Conservation (phyloP, 1,140 invertebrate species). For the Caenorhabditis briggsae region DNA sequence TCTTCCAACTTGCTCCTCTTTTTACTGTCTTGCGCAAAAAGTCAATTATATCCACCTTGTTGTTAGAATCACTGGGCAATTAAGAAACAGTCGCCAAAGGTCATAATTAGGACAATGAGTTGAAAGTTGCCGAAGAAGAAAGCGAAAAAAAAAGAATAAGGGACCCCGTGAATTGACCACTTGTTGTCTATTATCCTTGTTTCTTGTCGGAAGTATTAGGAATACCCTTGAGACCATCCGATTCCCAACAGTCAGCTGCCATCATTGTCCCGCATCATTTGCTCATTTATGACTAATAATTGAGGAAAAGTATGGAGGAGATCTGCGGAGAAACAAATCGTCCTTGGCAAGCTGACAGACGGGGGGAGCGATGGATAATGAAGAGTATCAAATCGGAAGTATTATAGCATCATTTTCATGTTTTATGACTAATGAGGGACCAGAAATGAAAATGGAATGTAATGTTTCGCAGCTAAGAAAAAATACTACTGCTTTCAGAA, state of each 20-base stretch:
- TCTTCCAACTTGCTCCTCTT: slow-evolving; percentile 37
- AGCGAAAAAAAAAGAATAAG: not conserved
- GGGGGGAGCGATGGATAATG: slow-evolving; percentile 6
- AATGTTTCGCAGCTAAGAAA: too few species aligned
- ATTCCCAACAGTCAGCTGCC: slow-evolving; percentile 44
- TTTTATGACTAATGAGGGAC: not conserved
- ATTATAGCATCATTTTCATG: slow-evolving; percentile 31
- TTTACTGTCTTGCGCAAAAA: slow-evolving; percentile 2
- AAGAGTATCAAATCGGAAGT: slow-evolving; percentile 41
- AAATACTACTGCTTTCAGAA: too few species aligned
- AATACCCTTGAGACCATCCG: slow-evolving; percentile 39
- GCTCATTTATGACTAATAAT: slow-evolving; percentile 54
- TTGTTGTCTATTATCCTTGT: slow-evolving; percentile 41
- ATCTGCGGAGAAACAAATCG: slow-evolving; percentile 43
- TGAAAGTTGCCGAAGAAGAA: slow-evolving; percentile 15
- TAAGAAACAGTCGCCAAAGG: not conserved
- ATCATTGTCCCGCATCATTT: slow-evolving; percentile 44
- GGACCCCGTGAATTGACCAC: slow-evolving; percentile 10
- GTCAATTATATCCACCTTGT: slow-evolving; percentile 26
- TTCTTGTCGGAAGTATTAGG: slow-evolving; percentile 53
- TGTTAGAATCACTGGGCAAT: slow-evolving; percentile 4
- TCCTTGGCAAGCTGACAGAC: slow-evolving; percentile 46
- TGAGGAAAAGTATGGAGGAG: slow-evolving; percentile 9
- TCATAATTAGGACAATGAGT: slow-evolving; percentile 27
- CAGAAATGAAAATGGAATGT: not conserved